Evolutionary conservation across 2,113 vertebrate species (phyloP).

Genomic region (Laticauda colubrina): DNA sequence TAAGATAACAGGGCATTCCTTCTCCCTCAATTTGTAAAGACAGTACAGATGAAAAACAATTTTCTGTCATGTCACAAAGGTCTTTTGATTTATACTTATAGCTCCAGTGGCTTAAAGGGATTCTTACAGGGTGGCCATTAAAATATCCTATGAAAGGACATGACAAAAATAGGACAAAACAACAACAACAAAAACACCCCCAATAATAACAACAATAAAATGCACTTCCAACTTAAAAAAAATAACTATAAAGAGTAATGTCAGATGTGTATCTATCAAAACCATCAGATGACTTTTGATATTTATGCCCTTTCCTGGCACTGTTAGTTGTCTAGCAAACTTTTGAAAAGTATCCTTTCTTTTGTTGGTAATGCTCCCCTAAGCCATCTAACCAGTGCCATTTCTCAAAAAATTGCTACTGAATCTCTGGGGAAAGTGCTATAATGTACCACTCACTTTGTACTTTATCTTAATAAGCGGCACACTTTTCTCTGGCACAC

Average conservation of each 20-base stretch:
- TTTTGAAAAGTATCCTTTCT: not conserved
- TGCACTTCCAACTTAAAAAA: not conserved
- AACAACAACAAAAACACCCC: not conserved
- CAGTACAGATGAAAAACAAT: slow-evolving; percentile 32
- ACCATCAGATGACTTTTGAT: not conserved
- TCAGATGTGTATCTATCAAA: not conserved
- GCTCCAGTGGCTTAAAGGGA: not conserved
- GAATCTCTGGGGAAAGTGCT: not conserved
- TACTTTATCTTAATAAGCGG: not conserved
- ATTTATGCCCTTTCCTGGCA: not conserved
- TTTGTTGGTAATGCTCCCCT: not conserved
- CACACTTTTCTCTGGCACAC: not conserved
- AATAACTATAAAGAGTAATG: not conserved
- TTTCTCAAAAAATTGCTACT: not conserved
- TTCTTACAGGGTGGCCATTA: not conserved
- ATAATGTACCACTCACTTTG: not conserved
- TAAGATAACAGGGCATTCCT: not conserved
- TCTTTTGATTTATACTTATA: slow-evolving; percentile 19
- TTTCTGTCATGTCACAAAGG: not conserved
- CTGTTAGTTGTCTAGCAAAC: not conserved
- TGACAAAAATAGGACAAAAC: not conserved
- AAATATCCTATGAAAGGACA: not conserved
- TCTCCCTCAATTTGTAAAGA: not conserved
- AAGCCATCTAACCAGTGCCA: not conserved
- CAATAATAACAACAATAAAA: not conserved